Evolutionary conservation across 2,888 invertebrate genomes (phyloP), one percentile per base, ranked within the genome.

Genomic region (Cataglyphis rosenhaueri): DNA sequence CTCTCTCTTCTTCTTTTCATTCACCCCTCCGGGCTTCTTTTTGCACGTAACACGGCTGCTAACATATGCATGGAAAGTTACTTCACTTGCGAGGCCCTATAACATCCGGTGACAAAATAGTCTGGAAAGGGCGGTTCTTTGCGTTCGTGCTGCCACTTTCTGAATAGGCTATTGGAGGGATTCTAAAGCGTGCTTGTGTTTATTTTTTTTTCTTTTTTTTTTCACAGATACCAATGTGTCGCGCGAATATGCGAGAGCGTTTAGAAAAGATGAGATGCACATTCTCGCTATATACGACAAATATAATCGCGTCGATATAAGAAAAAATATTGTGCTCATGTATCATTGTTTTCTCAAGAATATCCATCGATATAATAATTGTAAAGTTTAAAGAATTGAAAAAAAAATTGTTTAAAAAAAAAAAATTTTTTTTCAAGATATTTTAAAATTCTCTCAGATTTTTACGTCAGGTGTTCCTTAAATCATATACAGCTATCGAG

Each of bases 61-160:
- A 93, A 90, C 87, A 88, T 91, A 92, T 92, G 92, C 92, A 92
- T 92, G 91, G 92, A 92, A 90, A 85, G 81, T 82, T 76, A 82
- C 83, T 85, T 83, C 81, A 71, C 78, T 64, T 35, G 64, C 75
- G 57, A 70, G 75, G 70, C 73, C 84, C 71, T 81, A 86, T 81
- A 86, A 84, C 82, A 74, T 68, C 71, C 78, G 78, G 75, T 82
- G 85, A 85, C 88, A 85, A 85, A 88, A 86, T 68, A 25, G 85
- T 68, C 68, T 74, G 15, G 66, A 64, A 82, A 70, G 68, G 82
- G 75, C 66, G 68, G 48, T 55, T 32, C 66, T 73, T 73, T 57
- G 70, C 73, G 81, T 74, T 41, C 68, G 62, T 44, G 68, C 25
- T 71, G 78, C 61, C 79, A 83, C 79, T 66, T 79, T 15, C 6